Percentiles rank a stretch among this genome's conserved stretches.
These are phyloP conservation scores for Dyspetes luteomarginatus DNA, from an alignment of 2,888 invertebrate species.

Conservation along the genomic window DNA sequence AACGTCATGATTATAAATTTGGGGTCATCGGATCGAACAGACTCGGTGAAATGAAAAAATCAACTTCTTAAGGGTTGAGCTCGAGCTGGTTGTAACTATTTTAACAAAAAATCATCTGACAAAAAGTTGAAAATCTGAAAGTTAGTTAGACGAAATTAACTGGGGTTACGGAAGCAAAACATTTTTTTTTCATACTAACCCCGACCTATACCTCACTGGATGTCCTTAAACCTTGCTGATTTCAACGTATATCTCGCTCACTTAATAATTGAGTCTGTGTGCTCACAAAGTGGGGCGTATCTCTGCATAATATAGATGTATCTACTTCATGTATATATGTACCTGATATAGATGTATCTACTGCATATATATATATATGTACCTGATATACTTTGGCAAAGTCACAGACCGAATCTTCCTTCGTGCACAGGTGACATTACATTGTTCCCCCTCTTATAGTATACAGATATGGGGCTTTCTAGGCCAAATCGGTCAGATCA, in stretches of 20 bases:
- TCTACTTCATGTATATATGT: slow-evolving; percentile 10
- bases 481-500: no score
- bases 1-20: slow-evolving; percentile 48
- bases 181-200: slow-evolving; percentile 1
- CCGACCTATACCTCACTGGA: slow-evolving; percentile 41
- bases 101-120: neutral
- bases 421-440: slow-evolving; percentile 37
- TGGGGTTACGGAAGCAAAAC: neutral
- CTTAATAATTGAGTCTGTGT: slow-evolving; percentile 51
- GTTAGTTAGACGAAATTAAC: neutral
- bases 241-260: slow-evolving; percentile 16
- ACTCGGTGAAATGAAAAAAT: neutral
- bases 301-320: no score
- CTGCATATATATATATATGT: slow-evolving; percentile 1
- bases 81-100: neutral
- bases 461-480: no score
- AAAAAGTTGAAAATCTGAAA: neutral
- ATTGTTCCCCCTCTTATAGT: neutral
- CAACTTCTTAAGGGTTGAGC: neutral
- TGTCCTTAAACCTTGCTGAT: slow-evolving; percentile 34
- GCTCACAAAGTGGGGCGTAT: slow-evolving; percentile 26
- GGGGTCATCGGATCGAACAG: neutral
- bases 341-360: slow-evolving; percentile 37
- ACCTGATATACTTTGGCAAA: slow-evolving; percentile 26
- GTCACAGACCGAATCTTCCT: slow-evolving; percentile 33